Conservation (phyloP, 2,888 invertebrate genomes). For the Notodromas monacha region DNA sequence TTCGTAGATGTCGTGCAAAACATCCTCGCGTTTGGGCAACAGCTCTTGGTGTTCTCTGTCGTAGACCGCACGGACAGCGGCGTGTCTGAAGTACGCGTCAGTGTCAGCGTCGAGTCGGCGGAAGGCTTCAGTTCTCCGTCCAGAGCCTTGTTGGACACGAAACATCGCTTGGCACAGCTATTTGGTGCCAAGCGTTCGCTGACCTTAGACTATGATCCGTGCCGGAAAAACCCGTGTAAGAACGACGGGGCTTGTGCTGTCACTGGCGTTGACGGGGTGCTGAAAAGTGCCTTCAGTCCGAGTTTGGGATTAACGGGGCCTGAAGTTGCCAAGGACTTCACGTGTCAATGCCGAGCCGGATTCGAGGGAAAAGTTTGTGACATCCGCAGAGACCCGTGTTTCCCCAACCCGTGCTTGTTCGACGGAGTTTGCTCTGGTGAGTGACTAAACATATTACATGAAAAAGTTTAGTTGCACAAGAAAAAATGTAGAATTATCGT, state of each 20-base stretch:
- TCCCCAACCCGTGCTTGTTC: constrained; percentile 52
- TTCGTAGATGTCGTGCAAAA: constrained; percentile 33
- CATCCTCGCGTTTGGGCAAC: constrained; percentile 19
- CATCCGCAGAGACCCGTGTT: constrained; percentile 58
- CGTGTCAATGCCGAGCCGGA: constrained; percentile 46
- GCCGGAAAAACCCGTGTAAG: constrained; percentile 25
- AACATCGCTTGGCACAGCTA: constrained; percentile 21
- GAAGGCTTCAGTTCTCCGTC: constrained; percentile 6
- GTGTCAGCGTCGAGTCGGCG: constrained; percentile 17
- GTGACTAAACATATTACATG: no score
- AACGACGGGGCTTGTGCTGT: constrained; percentile 16
- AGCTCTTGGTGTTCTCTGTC: constrained; percentile 28
- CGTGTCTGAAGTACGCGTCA: constrained; percentile 35
- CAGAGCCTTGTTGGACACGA: constrained; percentile 29
- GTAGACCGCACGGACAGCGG: constrained; percentile 23
- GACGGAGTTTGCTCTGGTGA: constrained; percentile 59
- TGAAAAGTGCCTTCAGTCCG: constrained; percentile 44
- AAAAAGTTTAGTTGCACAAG: no score
- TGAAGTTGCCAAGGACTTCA: constrained; percentile 35
- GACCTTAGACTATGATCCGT: constrained; percentile 13
- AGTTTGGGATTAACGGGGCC: constrained; percentile 52
- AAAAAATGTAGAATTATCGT: no score
- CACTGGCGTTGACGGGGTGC: constrained; percentile 19
- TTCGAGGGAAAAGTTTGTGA: constrained; percentile 52
- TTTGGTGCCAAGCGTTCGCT: constrained; percentile 7